Conservation (phyloP, 2,888 invertebrate species). For the Helicoverpa assulta region DNA sequence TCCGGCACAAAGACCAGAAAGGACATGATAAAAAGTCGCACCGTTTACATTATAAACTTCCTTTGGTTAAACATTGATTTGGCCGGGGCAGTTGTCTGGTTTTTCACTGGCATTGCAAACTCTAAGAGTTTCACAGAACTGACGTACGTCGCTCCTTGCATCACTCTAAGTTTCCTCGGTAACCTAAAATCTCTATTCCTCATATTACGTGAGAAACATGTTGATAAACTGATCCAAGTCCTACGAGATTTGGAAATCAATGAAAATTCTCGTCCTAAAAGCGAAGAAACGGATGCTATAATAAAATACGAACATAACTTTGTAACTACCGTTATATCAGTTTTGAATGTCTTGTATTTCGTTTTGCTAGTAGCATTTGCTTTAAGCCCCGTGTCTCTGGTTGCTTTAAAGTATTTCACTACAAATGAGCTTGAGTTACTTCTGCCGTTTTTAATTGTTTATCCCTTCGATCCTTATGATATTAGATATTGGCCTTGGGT, state of each 20-base stretch:
- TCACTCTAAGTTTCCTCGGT: slow-evolving; percentile 61
- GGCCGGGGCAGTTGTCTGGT: slow-evolving; percentile 67
- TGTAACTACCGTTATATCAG: slow-evolving; percentile 68
- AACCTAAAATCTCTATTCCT: slow-evolving; percentile 64
- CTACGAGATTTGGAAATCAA: slow-evolving; percentile 66
- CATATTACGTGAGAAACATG: slow-evolving; percentile 57
- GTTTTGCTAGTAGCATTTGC: slow-evolving; percentile 66
- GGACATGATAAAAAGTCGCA: slow-evolving; percentile 49
- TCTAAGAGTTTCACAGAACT: slow-evolving; percentile 69
- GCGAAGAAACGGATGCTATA: slow-evolving; percentile 60
- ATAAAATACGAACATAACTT: slow-evolving; percentile 66
- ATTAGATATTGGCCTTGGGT: slow-evolving; percentile 74
- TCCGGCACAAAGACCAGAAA: slow-evolving; percentile 49
- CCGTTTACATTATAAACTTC: slow-evolving; percentile 68
- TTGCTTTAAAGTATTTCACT: slow-evolving; percentile 68
- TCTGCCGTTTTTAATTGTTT: slow-evolving; percentile 74
- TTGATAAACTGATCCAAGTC: slow-evolving; percentile 62
- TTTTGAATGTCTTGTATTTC: slow-evolving; percentile 66
- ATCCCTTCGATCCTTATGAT: slow-evolving; percentile 77
- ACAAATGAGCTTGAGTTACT: slow-evolving; percentile 68
- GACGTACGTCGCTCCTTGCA: slow-evolving; percentile 72
- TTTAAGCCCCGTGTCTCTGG: slow-evolving; percentile 68
- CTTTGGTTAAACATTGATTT: slow-evolving; percentile 69
- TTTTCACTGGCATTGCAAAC: slow-evolving; percentile 63
- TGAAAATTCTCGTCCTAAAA: slow-evolving; percentile 32